These are phyloP conservation scores for Emydocephalus ijimae DNA, from an alignment of 2,113 vertebrate genomes.

Conservation along the genomic window DNA sequence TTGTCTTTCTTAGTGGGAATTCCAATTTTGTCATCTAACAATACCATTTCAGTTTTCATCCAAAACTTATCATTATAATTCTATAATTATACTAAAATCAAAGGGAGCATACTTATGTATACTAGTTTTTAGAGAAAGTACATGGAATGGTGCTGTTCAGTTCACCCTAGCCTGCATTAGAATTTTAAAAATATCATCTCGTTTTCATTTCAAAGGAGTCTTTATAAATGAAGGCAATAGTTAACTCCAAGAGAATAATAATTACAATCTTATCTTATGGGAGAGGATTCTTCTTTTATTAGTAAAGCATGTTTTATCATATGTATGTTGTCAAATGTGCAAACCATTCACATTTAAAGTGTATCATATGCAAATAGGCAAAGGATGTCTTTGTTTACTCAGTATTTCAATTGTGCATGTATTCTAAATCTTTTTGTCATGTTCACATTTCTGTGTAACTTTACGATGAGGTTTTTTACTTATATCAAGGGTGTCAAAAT, in stretches of 20 bases:
- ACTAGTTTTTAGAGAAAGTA: neutral
- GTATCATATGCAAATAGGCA: neutral
- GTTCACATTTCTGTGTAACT: neutral
- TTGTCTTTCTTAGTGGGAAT: neutral
- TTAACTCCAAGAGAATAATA: neutral
- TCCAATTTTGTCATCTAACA: neutral
- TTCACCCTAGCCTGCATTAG: neutral
- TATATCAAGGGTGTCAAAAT: no score
- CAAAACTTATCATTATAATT: neutral
- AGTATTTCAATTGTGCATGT: neutral
- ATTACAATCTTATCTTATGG: neutral
- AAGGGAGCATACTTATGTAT: neutral
- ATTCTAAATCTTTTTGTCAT: neutral
- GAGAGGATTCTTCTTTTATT: neutral
- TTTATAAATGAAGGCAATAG: neutral
- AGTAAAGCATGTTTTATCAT: neutral
- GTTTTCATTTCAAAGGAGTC: neutral
- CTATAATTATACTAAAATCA: neutral
- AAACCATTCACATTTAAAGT: neutral
- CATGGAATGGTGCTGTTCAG: neutral
- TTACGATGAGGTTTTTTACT: neutral
- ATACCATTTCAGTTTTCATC: neutral
- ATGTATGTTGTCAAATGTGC: neutral
- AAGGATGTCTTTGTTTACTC: neutral
- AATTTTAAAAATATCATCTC: neutral